Evolutionary conservation across 2,888 invertebrate species (phyloP).

Genomic region (Chloroclystis v-ata): DNA sequence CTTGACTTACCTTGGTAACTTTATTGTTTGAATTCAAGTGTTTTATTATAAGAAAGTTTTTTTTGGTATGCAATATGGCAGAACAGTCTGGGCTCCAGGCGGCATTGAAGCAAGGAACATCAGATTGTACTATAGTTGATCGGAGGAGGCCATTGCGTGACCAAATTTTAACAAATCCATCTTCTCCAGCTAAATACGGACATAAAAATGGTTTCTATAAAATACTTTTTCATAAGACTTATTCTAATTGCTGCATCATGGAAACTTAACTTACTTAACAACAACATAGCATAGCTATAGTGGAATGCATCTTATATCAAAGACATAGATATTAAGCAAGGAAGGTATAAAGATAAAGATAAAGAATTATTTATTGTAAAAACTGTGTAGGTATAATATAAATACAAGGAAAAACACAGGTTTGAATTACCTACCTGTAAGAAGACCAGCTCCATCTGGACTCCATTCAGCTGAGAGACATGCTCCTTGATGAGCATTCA

Average conservation of each 20-base stretch:
- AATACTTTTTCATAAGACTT: too few species aligned
- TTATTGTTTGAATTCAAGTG: constrained; percentile 86
- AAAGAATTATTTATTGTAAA: too few species aligned
- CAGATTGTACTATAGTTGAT: constrained; percentile 90
- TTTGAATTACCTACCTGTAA: constrained; percentile 81
- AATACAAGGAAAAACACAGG: too few species aligned
- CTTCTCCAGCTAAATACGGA: constrained; percentile 88
- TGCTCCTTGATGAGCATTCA: constrained; percentile 95
- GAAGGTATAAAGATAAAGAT: too few species aligned
- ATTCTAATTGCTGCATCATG: too few species aligned
- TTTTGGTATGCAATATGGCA: constrained; percentile 83
- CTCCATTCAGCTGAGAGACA: constrained; percentile 95
- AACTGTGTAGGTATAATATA: too few species aligned
- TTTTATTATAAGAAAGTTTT: constrained; percentile 82
- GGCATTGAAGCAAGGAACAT: constrained; percentile 88
- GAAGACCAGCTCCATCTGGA: constrained; percentile 94
- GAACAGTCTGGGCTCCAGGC: constrained; percentile 88
- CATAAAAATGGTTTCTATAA: too few species aligned
- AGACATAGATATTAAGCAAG: too few species aligned
- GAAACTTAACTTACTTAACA: too few species aligned
- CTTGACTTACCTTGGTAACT: constrained; percentile 78
- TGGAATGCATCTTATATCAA: too few species aligned
- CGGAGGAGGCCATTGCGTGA: constrained; percentile 96
- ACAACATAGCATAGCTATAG: too few species aligned
- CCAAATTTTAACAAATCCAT: constrained; percentile 98